Evolutionary conservation across 2,888 invertebrate species (phyloP).

Genomic region (Sminthurides aquaticus): DNA sequence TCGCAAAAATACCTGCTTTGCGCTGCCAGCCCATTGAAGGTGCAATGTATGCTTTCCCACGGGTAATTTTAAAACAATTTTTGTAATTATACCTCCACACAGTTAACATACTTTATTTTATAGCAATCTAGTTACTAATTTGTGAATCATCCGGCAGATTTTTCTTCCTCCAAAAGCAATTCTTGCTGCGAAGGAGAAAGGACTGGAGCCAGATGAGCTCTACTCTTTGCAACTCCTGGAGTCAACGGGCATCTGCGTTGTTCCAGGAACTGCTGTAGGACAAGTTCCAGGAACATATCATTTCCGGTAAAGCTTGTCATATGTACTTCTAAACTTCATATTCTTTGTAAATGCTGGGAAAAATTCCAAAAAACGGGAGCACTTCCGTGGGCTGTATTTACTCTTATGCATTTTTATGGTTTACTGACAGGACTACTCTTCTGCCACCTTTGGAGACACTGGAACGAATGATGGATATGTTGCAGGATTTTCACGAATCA

Average conservation of each 20-base stretch:
- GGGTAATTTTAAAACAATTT: constrained; percentile 39
- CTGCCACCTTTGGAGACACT: not conserved
- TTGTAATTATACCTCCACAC: too few relatives aligned
- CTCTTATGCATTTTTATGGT: not conserved
- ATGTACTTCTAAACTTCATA: not conserved
- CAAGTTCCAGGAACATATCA: constrained; percentile 89
- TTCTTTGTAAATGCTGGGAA: not conserved
- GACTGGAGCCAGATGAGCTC: constrained; percentile 74
- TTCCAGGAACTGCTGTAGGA: constrained; percentile 90
- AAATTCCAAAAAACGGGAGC: too few relatives aligned
- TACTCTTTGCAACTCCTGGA: constrained; percentile 89
- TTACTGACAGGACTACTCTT: not conserved
- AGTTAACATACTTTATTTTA: not conserved
- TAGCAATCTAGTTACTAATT: not conserved
- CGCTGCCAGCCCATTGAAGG: constrained; percentile 76
- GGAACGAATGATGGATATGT: not conserved
- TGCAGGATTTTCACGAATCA: not conserved
- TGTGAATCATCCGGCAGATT: constrained; percentile 57
- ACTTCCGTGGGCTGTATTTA: not conserved
- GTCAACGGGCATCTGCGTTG: constrained; percentile 85
- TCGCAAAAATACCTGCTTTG: constrained; percentile 84
- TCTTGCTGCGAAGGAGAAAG: constrained; percentile 66
- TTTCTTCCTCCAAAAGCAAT: constrained; percentile 73
- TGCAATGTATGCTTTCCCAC: constrained; percentile 99
- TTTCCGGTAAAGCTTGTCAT: constrained; percentile 56